A percentile compares a stretch with the other conserved stretches of the same genome.
Evolutionary conservation across 2,113 vertebrate species (phyloP).

Genomic region (Mobula birostris): DNA sequence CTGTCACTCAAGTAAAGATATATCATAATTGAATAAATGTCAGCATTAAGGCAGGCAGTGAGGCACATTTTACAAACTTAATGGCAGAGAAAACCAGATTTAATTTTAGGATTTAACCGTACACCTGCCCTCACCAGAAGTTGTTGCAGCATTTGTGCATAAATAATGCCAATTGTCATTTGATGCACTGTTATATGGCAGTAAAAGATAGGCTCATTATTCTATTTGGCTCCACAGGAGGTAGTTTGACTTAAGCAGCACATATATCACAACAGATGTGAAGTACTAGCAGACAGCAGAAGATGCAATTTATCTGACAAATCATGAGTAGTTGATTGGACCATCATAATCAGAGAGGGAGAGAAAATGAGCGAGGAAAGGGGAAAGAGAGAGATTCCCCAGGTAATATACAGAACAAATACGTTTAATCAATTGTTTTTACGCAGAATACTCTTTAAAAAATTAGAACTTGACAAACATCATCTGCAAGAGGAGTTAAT

Average conservation of each 20-base stretch:
- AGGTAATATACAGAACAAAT: not conserved
- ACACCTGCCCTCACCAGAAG: not conserved
- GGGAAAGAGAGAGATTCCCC: not conserved
- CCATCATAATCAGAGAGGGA: not conserved
- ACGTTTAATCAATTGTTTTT: not conserved
- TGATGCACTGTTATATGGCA: not conserved
- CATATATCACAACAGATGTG: not conserved
- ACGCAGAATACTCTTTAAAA: not conserved
- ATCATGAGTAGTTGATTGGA: not conserved
- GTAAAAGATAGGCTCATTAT: not conserved
- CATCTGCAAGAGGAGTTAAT: constrained; percentile 12
- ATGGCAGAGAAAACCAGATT: not conserved
- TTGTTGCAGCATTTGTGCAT: not conserved
- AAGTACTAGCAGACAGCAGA: not conserved
- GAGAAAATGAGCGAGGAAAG: not conserved
- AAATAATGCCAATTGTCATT: not conserved
- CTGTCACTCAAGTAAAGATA: not conserved
- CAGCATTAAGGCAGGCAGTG: not conserved
- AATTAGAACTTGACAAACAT: not conserved
- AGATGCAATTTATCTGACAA: not conserved
- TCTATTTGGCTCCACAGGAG: not conserved
- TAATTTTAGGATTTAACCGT: not conserved
- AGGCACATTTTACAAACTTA: not conserved
- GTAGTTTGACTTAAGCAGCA: not conserved
- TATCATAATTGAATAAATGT: not conserved